Evolutionary conservation across 2,797 vertebrate species (phyloP).

Genomic region (Jordanella pulchra): DNA sequence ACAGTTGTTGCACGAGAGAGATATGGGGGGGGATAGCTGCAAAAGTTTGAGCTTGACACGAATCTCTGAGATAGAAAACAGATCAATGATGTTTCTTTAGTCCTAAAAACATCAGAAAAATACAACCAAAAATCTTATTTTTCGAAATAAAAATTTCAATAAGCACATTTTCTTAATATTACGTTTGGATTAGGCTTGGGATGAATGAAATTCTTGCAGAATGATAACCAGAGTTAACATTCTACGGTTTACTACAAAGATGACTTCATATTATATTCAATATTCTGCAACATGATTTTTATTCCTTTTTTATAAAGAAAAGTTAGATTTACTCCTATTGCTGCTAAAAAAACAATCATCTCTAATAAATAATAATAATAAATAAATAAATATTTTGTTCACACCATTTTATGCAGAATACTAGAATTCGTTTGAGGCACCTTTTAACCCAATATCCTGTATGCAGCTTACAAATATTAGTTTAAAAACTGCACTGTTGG

Average conservation of each 20-base stretch:
- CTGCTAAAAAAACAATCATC: background rate
- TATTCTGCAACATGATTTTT: background rate
- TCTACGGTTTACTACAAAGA: background rate
- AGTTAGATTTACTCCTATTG: background rate
- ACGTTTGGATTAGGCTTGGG: too few relatives aligned
- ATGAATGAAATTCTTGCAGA: background rate
- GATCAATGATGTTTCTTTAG: too few relatives aligned
- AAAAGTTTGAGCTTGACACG: background rate
- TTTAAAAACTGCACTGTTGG: background rate
- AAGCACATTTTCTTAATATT: background rate
- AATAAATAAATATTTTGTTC: background rate
- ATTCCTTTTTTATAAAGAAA: background rate
- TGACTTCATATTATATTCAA: background rate
- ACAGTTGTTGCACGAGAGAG: conserved; percentile 47
- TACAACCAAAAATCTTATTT: too few relatives aligned
- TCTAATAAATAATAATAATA: background rate
- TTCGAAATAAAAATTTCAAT: too few relatives aligned
- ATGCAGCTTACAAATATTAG: background rate
- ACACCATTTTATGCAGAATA: background rate
- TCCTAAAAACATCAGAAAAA: too few relatives aligned
- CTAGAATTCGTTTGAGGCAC: background rate
- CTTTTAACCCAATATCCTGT: background rate
- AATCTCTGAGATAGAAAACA: background rate
- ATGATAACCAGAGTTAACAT: background rate
- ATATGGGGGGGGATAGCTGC: conserved; percentile 24